A percentile compares a stretch with the other conserved stretches of the same genome.
Evolutionary conservation across 2,797 vertebrate species (phyloP).

Genomic region (Platalea minor): DNA sequence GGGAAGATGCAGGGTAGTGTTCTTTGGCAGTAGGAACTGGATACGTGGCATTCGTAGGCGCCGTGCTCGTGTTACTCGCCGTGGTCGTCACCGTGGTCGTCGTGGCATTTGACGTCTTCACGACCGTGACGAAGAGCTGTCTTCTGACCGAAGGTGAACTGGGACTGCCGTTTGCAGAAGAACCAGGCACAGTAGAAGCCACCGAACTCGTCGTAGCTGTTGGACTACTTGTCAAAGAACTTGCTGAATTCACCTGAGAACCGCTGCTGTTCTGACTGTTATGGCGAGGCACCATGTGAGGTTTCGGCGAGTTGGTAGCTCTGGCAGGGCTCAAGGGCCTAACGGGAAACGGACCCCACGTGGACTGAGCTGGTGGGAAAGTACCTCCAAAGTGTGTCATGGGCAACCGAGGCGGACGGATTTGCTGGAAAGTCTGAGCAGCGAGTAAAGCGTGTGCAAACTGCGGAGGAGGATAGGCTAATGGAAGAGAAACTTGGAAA

Average conservation of each 20-base stretch:
- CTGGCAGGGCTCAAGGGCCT: constrained; percentile 81
- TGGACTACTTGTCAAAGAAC: constrained; percentile 75
- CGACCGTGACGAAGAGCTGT: constrained; percentile 83
- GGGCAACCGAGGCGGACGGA: constrained; percentile 82
- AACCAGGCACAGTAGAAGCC: constrained; percentile 76
- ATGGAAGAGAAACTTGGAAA: constrained; percentile 81
- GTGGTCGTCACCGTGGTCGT: constrained; percentile 80
- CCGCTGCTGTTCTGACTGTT: constrained; percentile 77
- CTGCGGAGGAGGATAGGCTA: constrained; percentile 82
- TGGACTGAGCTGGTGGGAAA: constrained; percentile 81
- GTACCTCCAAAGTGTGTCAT: constrained; percentile 85
- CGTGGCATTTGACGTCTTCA: constrained; percentile 80
- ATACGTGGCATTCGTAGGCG: constrained; percentile 78
- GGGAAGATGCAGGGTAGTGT: constrained; percentile 80
- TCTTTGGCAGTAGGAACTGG: constrained; percentile 83
- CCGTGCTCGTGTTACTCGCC: constrained; percentile 80
- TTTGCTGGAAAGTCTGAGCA: constrained; percentile 84
- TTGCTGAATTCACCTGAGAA: constrained; percentile 79
- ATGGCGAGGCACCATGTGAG: constrained; percentile 84
- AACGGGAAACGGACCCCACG: constrained; percentile 83
- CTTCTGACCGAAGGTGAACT: constrained; percentile 80
- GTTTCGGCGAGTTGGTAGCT: constrained; percentile 82
- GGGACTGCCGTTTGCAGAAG: constrained; percentile 73
- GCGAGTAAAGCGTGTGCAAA: constrained; percentile 83
- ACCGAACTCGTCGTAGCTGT: constrained; percentile 73